phyloP scores from a whole-genome alignment of 2,797 vertebrate genomes.

The Jordanella pulchra region DNA sequence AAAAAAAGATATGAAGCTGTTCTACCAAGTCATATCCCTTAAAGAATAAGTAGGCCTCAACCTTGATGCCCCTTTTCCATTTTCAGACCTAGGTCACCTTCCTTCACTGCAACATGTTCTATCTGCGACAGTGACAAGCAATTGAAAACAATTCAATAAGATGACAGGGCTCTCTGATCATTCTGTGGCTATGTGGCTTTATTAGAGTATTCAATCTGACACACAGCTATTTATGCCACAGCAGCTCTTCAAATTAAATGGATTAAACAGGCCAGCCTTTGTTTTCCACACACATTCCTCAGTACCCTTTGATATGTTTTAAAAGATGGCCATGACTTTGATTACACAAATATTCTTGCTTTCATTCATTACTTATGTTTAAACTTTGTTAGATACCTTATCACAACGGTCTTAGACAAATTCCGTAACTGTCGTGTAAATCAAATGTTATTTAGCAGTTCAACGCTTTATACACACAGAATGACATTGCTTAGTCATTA shows the following conservation, averaged over 20 bases:
- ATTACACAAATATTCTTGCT: not conserved
- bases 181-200: not conserved
- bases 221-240: not conserved
- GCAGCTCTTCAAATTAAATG: too few relatives aligned
- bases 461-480: not conserved
- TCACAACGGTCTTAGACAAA: not conserved
- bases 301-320: not conserved
- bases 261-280: not conserved
- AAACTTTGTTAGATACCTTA: not conserved
- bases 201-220: not conserved
- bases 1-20: not conserved
- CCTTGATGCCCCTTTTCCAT: not conserved
- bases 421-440: not conserved
- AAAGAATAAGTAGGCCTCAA: not conserved
- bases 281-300: not conserved
- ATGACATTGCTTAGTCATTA: not conserved
- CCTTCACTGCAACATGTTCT: not conserved
- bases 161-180: not conserved
- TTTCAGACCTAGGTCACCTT: conserved; percentile 6
- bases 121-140: not conserved
- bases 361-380: not conserved
- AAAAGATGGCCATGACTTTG: not conserved
- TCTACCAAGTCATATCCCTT: not conserved
- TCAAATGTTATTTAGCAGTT: not conserved
- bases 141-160: conserved; percentile 1